Evolutionary conservation across 2,113 vertebrate genomes (phyloP).

Genomic region (Pristiophorus japonicus): DNA sequence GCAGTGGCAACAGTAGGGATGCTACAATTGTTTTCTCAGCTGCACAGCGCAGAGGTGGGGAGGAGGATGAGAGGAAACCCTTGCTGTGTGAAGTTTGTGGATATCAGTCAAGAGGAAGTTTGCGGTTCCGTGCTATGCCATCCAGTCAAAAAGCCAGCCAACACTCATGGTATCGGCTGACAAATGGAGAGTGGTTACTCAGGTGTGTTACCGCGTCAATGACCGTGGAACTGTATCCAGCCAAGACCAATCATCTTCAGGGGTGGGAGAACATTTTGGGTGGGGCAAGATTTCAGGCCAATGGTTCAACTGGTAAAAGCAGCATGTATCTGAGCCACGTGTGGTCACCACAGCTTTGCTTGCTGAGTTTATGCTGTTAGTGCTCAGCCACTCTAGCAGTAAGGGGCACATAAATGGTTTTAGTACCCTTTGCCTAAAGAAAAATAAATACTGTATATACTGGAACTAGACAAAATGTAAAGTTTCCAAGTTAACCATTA

Average conservation of each 20-base stretch:
- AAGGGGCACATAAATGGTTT: neutral
- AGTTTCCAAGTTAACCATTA: neutral
- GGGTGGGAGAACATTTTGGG: neutral
- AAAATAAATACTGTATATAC: neutral
- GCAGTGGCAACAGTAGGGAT: neutral
- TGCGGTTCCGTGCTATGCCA: neutral
- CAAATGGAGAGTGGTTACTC: neutral
- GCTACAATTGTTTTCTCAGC: neutral
- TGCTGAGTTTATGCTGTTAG: neutral
- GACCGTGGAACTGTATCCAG: neutral
- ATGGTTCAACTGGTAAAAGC: neutral
- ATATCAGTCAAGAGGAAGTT: neutral
- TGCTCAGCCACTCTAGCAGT: neutral
- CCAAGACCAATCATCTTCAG: too few relatives aligned
- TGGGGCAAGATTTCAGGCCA: neutral
- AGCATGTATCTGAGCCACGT: neutral
- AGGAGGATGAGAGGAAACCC: neutral
- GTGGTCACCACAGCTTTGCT: neutral
- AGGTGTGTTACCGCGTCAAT: neutral
- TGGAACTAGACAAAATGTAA: neutral
- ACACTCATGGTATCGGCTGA: neutral
- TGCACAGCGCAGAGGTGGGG: neutral
- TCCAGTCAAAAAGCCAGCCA: neutral
- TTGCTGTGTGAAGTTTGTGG: neutral
- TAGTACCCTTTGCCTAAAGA: neutral